A percentile compares a stretch with the other conserved stretches of the same genome.
phyloP scores from a whole-genome alignment of 2,113 vertebrate genomes.

The Microtus pennsylvanicus region DNA sequence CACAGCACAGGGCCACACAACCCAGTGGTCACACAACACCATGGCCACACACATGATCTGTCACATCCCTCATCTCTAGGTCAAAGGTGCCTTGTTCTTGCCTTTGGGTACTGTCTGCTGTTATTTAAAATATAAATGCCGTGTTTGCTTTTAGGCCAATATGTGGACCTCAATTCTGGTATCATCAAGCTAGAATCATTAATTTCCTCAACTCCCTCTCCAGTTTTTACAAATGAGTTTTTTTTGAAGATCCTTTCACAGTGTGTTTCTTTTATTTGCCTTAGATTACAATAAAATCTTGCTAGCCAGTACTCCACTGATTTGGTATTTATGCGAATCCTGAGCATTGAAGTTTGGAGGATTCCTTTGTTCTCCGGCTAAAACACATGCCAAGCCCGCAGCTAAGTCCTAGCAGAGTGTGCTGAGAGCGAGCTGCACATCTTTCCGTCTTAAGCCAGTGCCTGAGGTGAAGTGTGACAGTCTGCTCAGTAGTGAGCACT shows the following conservation, averaged over 20 bases:
- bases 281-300: background rate
- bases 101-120: background rate
- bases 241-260: background rate
- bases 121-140: background rate
- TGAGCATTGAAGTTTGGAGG: background rate
- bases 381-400: background rate
- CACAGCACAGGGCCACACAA: background rate
- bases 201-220: background rate
- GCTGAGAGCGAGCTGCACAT: accelerated
- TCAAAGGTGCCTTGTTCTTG: background rate
- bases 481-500: accelerated
- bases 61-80: background rate
- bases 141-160: background rate
- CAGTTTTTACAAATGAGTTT: background rate
- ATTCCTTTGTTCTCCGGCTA: background rate
- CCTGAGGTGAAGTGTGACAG: too few species aligned
- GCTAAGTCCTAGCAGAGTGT: background rate
- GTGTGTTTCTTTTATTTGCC: background rate
- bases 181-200: background rate
- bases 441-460: background rate
- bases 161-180: background rate
- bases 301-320: background rate
- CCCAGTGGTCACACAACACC: too few species aligned
- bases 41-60: background rate
- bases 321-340: background rate